Base-by-base conservation (phyloP, 2,888 invertebrate genomes). In the Plusia festucae region DNA sequence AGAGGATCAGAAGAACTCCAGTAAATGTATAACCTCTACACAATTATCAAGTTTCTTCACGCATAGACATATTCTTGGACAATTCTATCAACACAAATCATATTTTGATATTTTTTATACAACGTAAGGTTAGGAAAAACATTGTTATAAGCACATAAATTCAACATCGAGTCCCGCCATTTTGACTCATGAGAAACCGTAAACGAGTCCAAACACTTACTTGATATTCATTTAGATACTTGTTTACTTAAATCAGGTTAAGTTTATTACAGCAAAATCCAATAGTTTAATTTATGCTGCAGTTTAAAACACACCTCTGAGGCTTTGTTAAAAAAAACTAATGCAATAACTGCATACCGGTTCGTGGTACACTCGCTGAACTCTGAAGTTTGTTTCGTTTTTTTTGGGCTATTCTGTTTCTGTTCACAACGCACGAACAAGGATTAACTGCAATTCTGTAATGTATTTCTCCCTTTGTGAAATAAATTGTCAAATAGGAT, bases 151-250 rank as follows among this genome's bases (percentile, higher is more conserved):
- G n/a, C 22, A 22, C 52, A 58, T 60, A 56, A 77, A 65, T 60
- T 65, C 44, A 69, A 57, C 66, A 73, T 68, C 64, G 65, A 69
- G 76, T 86, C 87, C 86, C 86, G 86, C 86, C 86, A 86, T 86
- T 86, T 86, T 86, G 87, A 81, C 81, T 81, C 22, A 15, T 56
- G 65, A 22, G 40, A 58, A 44, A 66, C 40, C 65, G 9, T 44
- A 46, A 58, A 59, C 56, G 56, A 62, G 30, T 62, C 44, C 11
- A 18, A 20, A 20, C 46, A 49, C 46, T 49, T 49, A 49, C 46
- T 49, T 49, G 46, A 20, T 49, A 49, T 49, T 49, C 46, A 49
- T 49, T 11, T 16, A 46, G 18, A 49, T 49, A 49, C 20, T 49
- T 20, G 20, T 20, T 18, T 18, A 4, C 46, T 49, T 20, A 20